Evolutionary conservation across 1,140 invertebrate species (phyloP), one percentile per base, ranked within the genome.

Genomic region (Diabrotica undecimpunctata): DNA sequence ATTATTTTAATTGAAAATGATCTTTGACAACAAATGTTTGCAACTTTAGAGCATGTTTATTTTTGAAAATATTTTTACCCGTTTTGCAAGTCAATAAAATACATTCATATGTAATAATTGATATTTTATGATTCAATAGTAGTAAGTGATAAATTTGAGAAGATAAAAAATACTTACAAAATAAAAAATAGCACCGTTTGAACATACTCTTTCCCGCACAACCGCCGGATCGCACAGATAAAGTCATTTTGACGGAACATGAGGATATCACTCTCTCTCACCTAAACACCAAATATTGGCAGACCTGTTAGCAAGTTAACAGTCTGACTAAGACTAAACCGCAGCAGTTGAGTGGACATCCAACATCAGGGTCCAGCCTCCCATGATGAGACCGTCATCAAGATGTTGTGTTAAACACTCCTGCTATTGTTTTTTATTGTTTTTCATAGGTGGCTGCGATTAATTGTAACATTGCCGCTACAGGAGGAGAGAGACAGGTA

Each of bases 261-360:
- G 58, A 60, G 58, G n/a, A 57, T 10, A 46, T 13, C 56, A 50
- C 7, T 13, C 58, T 13, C 58, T 9, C 58, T 46, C 58, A 60
- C 58, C 41, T 60, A 58, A 60, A 35, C 46, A 60, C 58, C 58
- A 51, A 60, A 60, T 60, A 60, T 60, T 60, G 39, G 58, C 58
- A 58, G 58, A 60, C 39, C 50, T 60, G 58, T 60, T 60, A 60
- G 46, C 58, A 51, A 14, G 39, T 41, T 60, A 60, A 60, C 38
- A 13, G 58, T 39, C 58, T 60, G 58, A 60, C 58, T 60, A 60
- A 60, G 39, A 60, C 58, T 60, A 60, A 60, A 51, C 58, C 39
- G 39, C 39, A 60, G 38, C 12, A 51, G 58, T 46, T 46, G 41
- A 46, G 41, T 46, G 41, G 41, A 46, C 41, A 60, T 36, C 14